These are phyloP conservation scores for Glaucidium brasilianum DNA, from an alignment of 2,113 vertebrate species.

Conservation along the genomic window DNA sequence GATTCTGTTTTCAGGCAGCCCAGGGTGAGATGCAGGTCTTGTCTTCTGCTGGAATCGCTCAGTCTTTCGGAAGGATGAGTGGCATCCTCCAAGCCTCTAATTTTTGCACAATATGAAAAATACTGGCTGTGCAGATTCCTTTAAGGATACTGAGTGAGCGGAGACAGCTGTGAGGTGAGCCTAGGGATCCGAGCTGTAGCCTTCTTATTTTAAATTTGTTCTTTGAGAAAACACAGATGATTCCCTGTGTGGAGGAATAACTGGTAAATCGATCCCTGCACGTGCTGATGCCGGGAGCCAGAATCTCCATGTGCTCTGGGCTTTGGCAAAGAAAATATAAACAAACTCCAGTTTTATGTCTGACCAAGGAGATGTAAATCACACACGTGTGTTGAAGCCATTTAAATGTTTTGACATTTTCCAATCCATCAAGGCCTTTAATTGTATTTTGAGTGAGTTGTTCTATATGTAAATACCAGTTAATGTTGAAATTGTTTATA, in stretches of 20 bases:
- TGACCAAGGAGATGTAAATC: constrained; percentile 62
- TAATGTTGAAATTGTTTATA: constrained; percentile 79
- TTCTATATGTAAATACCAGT: constrained; percentile 80
- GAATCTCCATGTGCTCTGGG: neutral
- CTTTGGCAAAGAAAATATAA: neutral
- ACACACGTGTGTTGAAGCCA: constrained; percentile 48
- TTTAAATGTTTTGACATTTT: constrained; percentile 73
- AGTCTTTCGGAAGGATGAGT: neutral
- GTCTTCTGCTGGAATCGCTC: neutral
- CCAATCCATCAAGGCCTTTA: constrained; percentile 74
- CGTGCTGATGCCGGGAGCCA: neutral
- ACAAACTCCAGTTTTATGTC: constrained; percentile 42
- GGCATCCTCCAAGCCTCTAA: neutral
- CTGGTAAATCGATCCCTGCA: neutral
- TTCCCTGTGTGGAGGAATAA: neutral
- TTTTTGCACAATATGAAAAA: neutral
- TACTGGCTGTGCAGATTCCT: neutral
- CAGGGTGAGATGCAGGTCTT: neutral
- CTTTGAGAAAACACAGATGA: neutral
- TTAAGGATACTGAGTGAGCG: rapidly evolving
- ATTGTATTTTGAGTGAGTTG: constrained; percentile 79
- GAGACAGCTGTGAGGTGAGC: neutral
- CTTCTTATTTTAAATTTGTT: neutral
- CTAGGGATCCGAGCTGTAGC: neutral
- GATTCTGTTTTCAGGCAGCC: neutral